Evolutionary conservation across 1,140 invertebrate genomes (phyloP).

Genomic region (Drosophila sproati): DNA sequence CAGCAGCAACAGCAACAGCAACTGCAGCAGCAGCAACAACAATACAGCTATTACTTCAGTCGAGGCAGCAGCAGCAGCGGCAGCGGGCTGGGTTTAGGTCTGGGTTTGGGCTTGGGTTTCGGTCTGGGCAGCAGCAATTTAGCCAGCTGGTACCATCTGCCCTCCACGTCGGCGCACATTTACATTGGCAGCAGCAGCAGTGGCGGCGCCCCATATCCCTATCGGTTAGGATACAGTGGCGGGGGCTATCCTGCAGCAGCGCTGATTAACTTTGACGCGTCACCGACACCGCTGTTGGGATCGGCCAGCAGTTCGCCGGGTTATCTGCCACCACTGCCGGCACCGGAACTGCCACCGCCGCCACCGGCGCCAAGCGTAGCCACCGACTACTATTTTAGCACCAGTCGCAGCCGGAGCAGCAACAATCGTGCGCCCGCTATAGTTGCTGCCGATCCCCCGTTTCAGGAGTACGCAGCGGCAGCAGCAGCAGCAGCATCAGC

Average conservation of each 20-base stretch:
- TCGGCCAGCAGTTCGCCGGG: constrained; percentile 67
- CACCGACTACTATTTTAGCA: constrained; percentile 70
- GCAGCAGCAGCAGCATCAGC: constrained; percentile 27
- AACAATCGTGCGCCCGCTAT: constrained; percentile 41
- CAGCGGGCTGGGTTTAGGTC: constrained; percentile 67
- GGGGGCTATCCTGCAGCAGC: constrained; percentile 75
- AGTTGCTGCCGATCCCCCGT: constrained; percentile 32
- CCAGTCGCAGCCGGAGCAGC: constrained; percentile 42
- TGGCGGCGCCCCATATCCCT: constrained; percentile 52
- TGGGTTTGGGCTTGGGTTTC: constrained; percentile 66
- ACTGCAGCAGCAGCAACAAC: constrained; percentile 55
- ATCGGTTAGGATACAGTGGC: constrained; percentile 62
- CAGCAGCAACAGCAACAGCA: constrained; percentile 42
- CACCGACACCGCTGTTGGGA: constrained; percentile 70
- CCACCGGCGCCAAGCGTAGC: constrained; percentile 67
- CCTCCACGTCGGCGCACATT: constrained; percentile 74
- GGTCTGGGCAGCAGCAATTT: constrained; percentile 74
- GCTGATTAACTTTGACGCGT: constrained; percentile 71
- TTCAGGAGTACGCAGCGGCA: constrained; percentile 47
- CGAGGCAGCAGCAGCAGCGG: constrained; percentile 50
- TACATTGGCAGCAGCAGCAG: constrained; percentile 72
- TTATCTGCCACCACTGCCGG: constrained; percentile 61
- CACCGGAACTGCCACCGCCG: constrained; percentile 58
- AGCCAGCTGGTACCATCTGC: constrained; percentile 74
- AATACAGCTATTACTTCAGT: constrained; percentile 47